A percentile compares a stretch with the other conserved stretches of the same genome.
phyloP scores from a whole-genome alignment of 1,140 invertebrate species.

The Reticulitermes speratus region DNA sequence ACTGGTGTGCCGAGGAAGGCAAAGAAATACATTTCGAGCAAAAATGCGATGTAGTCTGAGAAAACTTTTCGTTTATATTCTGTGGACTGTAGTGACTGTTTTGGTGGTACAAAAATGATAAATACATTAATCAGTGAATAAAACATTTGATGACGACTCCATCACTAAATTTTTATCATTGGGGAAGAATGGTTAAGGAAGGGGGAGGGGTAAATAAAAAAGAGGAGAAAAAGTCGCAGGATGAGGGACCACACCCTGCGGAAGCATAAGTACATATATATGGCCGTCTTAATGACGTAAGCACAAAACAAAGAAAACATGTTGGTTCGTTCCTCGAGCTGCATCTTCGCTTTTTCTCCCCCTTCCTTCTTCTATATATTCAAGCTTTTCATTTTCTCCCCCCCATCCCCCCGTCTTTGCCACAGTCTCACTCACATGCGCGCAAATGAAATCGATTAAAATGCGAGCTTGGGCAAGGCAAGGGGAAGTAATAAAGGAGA shows the following conservation, averaged over 20 bases:
- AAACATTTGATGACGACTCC: background rate
- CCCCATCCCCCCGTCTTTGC: conserved; percentile 29
- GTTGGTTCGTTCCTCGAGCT: conserved; percentile 19
- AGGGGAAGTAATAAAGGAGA: conserved; percentile 34
- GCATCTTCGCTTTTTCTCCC: conserved; percentile 32
- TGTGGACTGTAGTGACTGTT: background rate
- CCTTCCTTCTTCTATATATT: background rate
- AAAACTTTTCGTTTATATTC: background rate
- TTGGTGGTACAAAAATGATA: background rate
- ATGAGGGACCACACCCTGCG: conserved; percentile 24
- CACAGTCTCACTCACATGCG: conserved; percentile 35
- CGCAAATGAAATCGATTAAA: conserved; percentile 36
- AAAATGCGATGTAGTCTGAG: too few relatives aligned
- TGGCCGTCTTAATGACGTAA: conserved; percentile 34
- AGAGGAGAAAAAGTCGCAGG: conserved; percentile 46
- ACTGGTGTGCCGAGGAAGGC: too few relatives aligned
- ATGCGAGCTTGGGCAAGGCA: conserved; percentile 32
- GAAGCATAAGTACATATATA: conserved; percentile 31
- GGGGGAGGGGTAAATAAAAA: conserved; percentile 34
- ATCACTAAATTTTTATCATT: conserved; percentile 3
- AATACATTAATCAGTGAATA: conserved; percentile 2
- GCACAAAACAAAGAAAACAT: conserved; percentile 32
- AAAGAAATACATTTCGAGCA: too few relatives aligned
- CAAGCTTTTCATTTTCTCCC: conserved; percentile 31
- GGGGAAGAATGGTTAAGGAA: background rate